Percentiles rank a stretch among this genome's conserved stretches.
These are phyloP conservation scores for Portevinia maculata DNA, from an alignment of 2,888 invertebrate species.

Conservation along the genomic window DNA sequence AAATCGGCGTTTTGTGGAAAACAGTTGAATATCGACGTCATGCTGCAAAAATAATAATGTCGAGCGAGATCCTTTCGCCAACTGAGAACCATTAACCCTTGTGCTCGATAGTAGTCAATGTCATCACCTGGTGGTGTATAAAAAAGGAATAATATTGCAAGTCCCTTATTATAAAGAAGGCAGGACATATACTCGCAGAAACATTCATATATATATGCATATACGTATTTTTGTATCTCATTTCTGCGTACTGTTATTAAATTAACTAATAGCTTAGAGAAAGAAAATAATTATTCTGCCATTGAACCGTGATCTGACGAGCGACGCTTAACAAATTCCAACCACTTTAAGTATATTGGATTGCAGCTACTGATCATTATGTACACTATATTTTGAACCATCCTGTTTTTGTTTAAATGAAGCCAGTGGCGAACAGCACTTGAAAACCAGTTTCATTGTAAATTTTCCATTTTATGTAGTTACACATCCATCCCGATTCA, in stretches of 20 bases:
- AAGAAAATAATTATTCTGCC: slow-evolving; percentile 42
- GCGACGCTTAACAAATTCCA: slow-evolving; percentile 43
- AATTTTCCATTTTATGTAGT: slow-evolving; percentile 55
- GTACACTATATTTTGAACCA: slow-evolving; percentile 55
- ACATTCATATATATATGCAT: neutral
- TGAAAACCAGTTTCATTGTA: slow-evolving; percentile 59
- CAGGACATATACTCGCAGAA: neutral
- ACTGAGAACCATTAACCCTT: slow-evolving; percentile 66
- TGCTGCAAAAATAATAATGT: slow-evolving; percentile 67
- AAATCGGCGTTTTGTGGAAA: slow-evolving; percentile 39
- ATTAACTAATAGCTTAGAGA: slow-evolving; percentile 64
- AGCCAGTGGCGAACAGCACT: slow-evolving; percentile 45
- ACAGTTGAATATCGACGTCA: slow-evolving; percentile 50
- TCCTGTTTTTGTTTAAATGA: slow-evolving; percentile 64
- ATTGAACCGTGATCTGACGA: slow-evolving; percentile 21
- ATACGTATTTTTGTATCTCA: slow-evolving; percentile 46
- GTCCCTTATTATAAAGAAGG: slow-evolving; percentile 53
- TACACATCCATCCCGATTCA: slow-evolving; percentile 2
- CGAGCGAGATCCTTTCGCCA: slow-evolving; percentile 51
- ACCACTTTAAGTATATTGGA: slow-evolving; percentile 66
- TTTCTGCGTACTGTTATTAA: slow-evolving; percentile 61
- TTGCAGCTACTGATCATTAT: slow-evolving; percentile 73
- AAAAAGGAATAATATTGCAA: slow-evolving; percentile 60
- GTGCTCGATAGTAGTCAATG: slow-evolving; percentile 54
- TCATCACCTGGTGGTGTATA: slow-evolving; percentile 68